Evolutionary conservation across 2,888 invertebrate species (phyloP), one percentile per base, ranked within the genome.

Genomic region (Mesochorus sp.): DNA sequence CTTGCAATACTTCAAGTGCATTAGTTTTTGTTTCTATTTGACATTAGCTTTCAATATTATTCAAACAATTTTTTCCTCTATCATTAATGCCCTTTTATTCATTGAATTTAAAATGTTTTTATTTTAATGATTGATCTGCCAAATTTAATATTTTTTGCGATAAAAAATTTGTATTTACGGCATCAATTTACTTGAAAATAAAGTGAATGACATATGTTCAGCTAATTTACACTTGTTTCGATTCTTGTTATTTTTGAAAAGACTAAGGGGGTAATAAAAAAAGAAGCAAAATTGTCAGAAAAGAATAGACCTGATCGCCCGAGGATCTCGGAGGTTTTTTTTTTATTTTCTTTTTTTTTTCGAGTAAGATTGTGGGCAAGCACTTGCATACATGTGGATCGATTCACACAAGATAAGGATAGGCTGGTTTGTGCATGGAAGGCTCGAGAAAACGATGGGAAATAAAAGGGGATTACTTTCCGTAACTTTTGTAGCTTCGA

Each of bases 381-480:
- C 70, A 78, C 75, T 44, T 71, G 55, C 47, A 14, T 26, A 51
- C 42, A 72, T 75, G 71, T 75, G 71, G 57, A 61, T 70, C 64
- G 19, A 31, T 21, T 47, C 37, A 61, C 59, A 44, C 53, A 51
- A 51, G 59, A 59, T 66, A 57, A 57, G 39, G 66, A 53, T 44
- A 34, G 61, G 51, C 34, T 8, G 31, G 51, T 51, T 53, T 24
- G 55, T 68, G 31, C 42, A 42, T 17, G 61, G 66, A 70, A 79
- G 81, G 71, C 53, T 76, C 70, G 76, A 74, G 75, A 71, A 67
- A 77, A 81, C 77, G 80, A 78, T 79, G 70, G 47, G 67, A 68
- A 80, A 81, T 81, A 83, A 83, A 85, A 85, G 80, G 76, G 68
- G 77, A 82, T 80, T 81, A 83, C 79, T 73, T n/a, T 71, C 73